These are phyloP conservation scores for Pseudopodoces humilis DNA, from an alignment of 2,113 vertebrate genomes.

Conservation along the genomic window DNA sequence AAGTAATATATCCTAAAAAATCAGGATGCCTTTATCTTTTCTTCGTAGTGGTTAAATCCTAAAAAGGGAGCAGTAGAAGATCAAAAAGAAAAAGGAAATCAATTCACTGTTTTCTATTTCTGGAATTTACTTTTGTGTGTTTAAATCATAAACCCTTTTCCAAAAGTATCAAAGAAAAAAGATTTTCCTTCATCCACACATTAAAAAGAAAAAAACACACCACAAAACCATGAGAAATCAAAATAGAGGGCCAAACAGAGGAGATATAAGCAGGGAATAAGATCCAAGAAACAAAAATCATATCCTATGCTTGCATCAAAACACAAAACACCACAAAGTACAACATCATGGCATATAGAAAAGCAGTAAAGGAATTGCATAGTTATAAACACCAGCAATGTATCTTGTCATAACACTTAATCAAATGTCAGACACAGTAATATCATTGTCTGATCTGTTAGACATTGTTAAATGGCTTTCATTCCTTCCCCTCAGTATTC, in stretches of 20 bases:
- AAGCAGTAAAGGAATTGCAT: neutral
- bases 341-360: neutral
- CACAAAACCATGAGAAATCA: neutral
- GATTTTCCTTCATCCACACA: neutral
- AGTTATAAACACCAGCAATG: neutral
- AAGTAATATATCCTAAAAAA: neutral
- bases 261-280: neutral
- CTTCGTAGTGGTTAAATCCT: neutral
- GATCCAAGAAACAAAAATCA: neutral
- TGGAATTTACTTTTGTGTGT: neutral
- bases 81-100: neutral
- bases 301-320: neutral
- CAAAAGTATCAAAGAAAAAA: neutral
- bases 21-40: neutral
- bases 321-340: neutral
- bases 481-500: neutral
- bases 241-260: neutral
- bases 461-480: neutral
- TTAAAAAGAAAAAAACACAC: neutral
- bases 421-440: neutral
- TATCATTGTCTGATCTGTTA: neutral
- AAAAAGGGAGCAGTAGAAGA: neutral
- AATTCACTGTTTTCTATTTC: conserved; percentile 38
- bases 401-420: neutral
- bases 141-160: neutral